These are phyloP conservation scores for Hydractinia echinata DNA, from an alignment of 30 jellyfish, hydroid and myxozoan genomes.

Conservation along the genomic window DNA sequence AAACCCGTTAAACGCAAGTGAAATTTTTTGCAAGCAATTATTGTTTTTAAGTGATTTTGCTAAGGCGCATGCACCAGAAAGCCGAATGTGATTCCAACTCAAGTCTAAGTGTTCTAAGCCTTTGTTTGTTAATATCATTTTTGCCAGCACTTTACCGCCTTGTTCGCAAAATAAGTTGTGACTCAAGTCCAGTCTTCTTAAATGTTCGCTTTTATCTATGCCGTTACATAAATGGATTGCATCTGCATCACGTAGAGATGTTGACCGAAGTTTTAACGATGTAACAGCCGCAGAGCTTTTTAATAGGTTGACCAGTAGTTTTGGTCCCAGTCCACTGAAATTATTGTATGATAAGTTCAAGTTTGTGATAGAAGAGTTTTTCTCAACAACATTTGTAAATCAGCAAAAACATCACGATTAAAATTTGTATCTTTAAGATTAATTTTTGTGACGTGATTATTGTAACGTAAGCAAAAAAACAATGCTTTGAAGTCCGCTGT, in stretches of 20 bases:
- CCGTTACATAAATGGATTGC: slow-evolving; percentile 30
- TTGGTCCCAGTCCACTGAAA: not conserved
- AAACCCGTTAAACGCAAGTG: slow-evolving; percentile 60
- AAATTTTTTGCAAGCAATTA: slow-evolving; percentile 35
- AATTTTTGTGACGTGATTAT: not conserved
- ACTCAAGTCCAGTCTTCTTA: slow-evolving; percentile 38
- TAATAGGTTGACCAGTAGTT: not conserved
- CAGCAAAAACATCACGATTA: not conserved
- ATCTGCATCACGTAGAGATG: slow-evolving; percentile 44
- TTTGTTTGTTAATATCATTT: slow-evolving; percentile 27
- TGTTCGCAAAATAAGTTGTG: slow-evolving; percentile 48
- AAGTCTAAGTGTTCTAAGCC: slow-evolving; percentile 42
- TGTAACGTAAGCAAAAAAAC: not conserved
- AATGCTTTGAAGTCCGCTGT: not conserved
- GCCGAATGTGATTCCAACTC: slow-evolving; percentile 76
- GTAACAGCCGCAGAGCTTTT: not conserved
- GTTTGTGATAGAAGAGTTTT: not conserved
- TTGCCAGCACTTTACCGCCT: slow-evolving; percentile 45
- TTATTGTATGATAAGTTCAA: slow-evolving; percentile 3
- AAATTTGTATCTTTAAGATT: not conserved
- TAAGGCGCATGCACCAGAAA: slow-evolving; percentile 51
- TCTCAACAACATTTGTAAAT: not conserved
- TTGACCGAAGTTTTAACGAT: slow-evolving; percentile 37
- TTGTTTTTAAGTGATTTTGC: slow-evolving; percentile 54
- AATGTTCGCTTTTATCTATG: slow-evolving; percentile 37